Base-by-base conservation (phyloP, 2,113 vertebrate genomes). In the Sisor rabdophorus region DNA sequence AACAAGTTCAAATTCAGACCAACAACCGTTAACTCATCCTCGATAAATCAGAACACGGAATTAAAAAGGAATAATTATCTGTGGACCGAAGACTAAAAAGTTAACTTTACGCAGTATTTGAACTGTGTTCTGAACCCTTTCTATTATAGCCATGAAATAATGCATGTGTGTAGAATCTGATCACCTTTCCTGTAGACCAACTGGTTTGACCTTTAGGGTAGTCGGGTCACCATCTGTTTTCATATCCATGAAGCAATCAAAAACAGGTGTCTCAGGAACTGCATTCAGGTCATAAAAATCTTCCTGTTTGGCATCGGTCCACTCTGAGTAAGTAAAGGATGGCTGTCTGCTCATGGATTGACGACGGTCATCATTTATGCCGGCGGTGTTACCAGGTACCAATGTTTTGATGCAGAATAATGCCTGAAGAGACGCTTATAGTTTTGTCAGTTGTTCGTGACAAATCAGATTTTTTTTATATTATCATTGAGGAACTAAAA, bases 171-270 rank as follows among this genome's bases (percentile, higher is more conserved):
- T 48, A 15, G 11, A 67, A 36, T 19, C 13, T 52, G 50, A 89
- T 91, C 36, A 98, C 97, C 96, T 96, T 91, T 98, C 96, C 89
- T 98, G 96, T 81, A 98, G 93, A 82, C 96, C 96, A 87, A 97
- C 88, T 16, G 95, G 90, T 84, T 96, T 96, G 85, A 98, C 95
- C 0, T 92, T 93, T 76, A 98, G 92, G 0, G 96, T 97, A 72
- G 89, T 69, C 0, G 93, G 93, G 61, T 98, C 96, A 0, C 88
- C 91, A 75, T 98, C 96, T 0, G 84, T 89, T 88, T 93, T 94
- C 73, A 90, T 92, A 75, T 98, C 96, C 82, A 91, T 91, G 52
- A 94, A 87, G 16, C 93, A 93, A 75, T 98, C 96, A 83, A 97
- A 98, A 77, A 97, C 94, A 0, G 95, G 96, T 0, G 95, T 98